Base-by-base conservation (phyloP, 1,140 invertebrate genomes). In the Habropoda laboriosa region DNA sequence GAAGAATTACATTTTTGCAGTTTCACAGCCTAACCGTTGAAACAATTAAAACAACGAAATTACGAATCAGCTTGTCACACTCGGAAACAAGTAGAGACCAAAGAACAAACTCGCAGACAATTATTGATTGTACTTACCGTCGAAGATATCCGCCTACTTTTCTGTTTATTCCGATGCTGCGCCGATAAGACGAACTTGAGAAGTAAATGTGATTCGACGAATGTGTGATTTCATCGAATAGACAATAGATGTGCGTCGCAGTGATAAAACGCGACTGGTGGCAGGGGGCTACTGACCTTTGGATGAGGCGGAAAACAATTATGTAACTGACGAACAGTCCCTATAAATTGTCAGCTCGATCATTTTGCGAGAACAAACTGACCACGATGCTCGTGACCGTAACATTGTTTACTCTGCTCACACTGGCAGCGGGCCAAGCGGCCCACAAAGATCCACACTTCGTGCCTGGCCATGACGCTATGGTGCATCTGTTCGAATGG, bases 401-500 rank as follows among this genome's bases (percentile, higher is more conserved):
- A 45, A 49, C 18, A 18, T 40, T 53, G 4, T 72, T 83, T 27
- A 38, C 40, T 10, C n/a, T 86, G 12, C 18, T 81, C 42, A 47
- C 72, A 24, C 21, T 61, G 24, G 35, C 64, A 6, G 60, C 30
- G 3, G 32, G 12, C 74, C 10, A 1, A 8, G 12, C 3, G 0
- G 55, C 67, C 12, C 66, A 88, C 38, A 87, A 89, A 27, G 57
- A 90, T 42, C 76, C 78, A 1, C 67, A 90, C 49, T 90, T 86
- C 66, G 67, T 40, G 0, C 78, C 68, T 35, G 88, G 88, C 30
- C 85, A 85, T 8, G 82, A 81, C 6, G 82, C 90, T 0, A 93
- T 95, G 51, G 94, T 94, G 4, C 94, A 95, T 77, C 87, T 95
- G 21, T 95, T 96, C 80, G 95, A 96, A 85, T 96, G 96, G 95